Base-by-base conservation (phyloP, 1,140 invertebrate species). In the Cephus cinctus region DNA sequence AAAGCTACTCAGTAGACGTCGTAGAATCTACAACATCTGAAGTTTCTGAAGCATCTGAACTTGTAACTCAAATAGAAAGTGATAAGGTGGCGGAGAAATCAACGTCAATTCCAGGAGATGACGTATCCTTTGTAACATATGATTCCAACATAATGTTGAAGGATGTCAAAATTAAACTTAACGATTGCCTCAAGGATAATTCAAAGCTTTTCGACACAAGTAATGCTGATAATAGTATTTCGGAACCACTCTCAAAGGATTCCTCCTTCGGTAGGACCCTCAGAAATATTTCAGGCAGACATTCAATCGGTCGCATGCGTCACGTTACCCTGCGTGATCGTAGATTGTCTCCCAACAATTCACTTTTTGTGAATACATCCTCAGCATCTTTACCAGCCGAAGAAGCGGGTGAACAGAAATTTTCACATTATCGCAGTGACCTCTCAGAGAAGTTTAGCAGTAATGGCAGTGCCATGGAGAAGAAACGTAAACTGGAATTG, bases 161-260 rank as follows among this genome's bases (percentile, higher is more conserved):
- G 48, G 67, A 70, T 38, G 62, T 69, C 4, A 55, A 71, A 38
- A 66, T 71, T 14, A 70, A 64, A 42, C 42, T 71, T 11, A 70
- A 68, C 30, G 70, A 73, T 51, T 73, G 67, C 25, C 43, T 71
- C 12, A 69, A 67, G 20, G 69, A 73, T 4, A 63, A 65, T 39
- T 59, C 54, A 0, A 66, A 71, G 27, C 31, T 59, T 9, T 47
- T 50, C 40, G 60, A 63, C 4, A 27, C 34, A 0, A 53, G 50
- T n/a, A 51, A 36, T 23, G 12, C 23, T 4, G 59, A 59, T 34
- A 22, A 32, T 11, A 20, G 35, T 20, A 16, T 39, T n/a, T 14
- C 46, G 9, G 23, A 61, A 27, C 38, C 55, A 22, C 5, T 16
- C 18, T 15, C 27, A 32, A 43, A 61, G 23, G 64, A 71, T 25